Conservation (phyloP, 2,113 vertebrate genomes). For the Strix uralensis region DNA sequence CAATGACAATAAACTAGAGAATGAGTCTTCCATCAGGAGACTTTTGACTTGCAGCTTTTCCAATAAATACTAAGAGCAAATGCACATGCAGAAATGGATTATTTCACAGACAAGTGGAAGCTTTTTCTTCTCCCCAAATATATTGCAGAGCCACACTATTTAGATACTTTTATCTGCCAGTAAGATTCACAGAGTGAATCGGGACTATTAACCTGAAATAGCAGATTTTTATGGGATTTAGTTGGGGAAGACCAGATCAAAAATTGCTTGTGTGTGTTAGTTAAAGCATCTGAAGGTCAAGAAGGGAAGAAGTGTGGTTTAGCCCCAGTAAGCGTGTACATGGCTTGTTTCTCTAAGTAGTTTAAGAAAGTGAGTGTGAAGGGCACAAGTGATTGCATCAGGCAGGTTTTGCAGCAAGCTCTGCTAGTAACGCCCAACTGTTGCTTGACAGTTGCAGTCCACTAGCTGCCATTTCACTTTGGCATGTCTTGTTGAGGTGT, state of each 20-base stretch:
- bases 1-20: not conserved
- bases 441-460: not conserved
- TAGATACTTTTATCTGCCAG: not conserved
- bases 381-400: not conserved
- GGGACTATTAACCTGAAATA: not conserved
- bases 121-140: not conserved
- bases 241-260: not conserved
- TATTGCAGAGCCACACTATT: not conserved
- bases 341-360: not conserved
- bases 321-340: not conserved
- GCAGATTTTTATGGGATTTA: not conserved
- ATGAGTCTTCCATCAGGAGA: not conserved
- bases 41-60: not conserved
- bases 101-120: not conserved
- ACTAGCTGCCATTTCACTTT: slow-evolving; percentile 12
- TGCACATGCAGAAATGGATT: not conserved
- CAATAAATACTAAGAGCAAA: slow-evolving; percentile 8
- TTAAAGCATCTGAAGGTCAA: not conserved
- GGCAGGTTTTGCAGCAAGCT: not conserved
- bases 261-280: not conserved
- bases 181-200: not conserved
- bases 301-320: not conserved
- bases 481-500: slow-evolving; percentile 4
- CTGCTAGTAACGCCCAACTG: slow-evolving; percentile 13
- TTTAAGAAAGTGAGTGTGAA: not conserved